phyloP scores from a whole-genome alignment of 2,888 invertebrate species.

The Mayetiola destructor region DNA sequence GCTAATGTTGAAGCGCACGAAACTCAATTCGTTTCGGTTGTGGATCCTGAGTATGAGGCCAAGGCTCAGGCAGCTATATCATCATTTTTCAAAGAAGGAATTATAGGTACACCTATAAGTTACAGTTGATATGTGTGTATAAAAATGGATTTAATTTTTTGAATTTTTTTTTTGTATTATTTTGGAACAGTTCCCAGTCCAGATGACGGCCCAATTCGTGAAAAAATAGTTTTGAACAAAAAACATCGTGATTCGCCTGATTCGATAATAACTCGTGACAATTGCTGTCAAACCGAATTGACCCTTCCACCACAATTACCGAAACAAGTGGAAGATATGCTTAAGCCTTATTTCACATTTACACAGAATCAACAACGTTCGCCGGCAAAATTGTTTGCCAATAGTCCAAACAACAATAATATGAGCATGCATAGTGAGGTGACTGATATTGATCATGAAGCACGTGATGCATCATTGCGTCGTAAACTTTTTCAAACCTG shows the following conservation, averaged over 20 bases:
- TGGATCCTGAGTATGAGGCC: constrained; percentile 43
- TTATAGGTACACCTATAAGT: constrained; percentile 20
- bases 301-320: constrained; percentile 44
- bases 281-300: constrained; percentile 43
- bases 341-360: constrained; percentile 44
- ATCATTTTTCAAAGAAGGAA: constrained; percentile 32
- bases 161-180: background rate
- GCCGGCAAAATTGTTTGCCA: constrained; percentile 15
- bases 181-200: constrained; percentile 35
- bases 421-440: background rate
- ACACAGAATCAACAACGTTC: constrained; percentile 27
- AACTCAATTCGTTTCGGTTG: constrained; percentile 39
- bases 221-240: constrained; percentile 24
- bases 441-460: constrained; percentile 21
- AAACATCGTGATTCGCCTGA: background rate
- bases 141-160: background rate
- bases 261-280: constrained; percentile 25
- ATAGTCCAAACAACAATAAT: constrained; percentile 14
- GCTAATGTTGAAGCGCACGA: constrained; percentile 43
- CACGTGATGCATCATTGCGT: constrained; percentile 30
- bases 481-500: constrained; percentile 29
- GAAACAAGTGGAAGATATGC: constrained; percentile 38
- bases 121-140: background rate
- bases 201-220: constrained; percentile 30
- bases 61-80: constrained; percentile 47